Evolutionary conservation across 1,140 invertebrate species (phyloP).

Genomic region (Spodoptera litura): DNA sequence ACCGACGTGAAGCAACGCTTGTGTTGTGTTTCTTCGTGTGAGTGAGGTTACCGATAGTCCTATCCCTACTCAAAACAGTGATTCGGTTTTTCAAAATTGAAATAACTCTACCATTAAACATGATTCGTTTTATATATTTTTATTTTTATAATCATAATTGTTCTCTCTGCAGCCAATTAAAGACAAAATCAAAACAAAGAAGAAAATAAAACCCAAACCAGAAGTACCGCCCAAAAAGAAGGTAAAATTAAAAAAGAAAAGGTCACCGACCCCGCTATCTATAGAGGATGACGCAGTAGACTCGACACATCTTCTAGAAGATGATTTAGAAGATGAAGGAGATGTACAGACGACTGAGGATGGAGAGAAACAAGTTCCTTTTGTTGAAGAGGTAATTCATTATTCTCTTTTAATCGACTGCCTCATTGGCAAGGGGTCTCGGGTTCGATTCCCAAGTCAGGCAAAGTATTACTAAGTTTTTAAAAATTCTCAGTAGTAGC

Average conservation of each 20-base stretch:
- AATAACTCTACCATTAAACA: too few relatives aligned
- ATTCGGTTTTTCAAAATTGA: too few relatives aligned
- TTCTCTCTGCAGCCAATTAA: conserved; percentile 43
- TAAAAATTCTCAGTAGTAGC: too few relatives aligned
- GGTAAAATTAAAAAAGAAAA: conserved; percentile 24
- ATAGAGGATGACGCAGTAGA: background rate
- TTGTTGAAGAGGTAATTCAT: background rate
- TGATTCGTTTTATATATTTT: too few relatives aligned
- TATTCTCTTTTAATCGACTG: too few relatives aligned
- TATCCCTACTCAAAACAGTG: too few relatives aligned
- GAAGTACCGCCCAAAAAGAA: conserved; percentile 31
- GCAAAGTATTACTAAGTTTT: too few relatives aligned
- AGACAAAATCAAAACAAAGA: conserved; percentile 48
- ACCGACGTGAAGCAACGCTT: too few relatives aligned
- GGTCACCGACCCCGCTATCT: background rate
- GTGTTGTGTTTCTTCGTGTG: too few relatives aligned
- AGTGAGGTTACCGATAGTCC: too few relatives aligned
- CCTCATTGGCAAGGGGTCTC: too few relatives aligned
- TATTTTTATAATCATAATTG: background rate
- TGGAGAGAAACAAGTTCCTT: background rate
- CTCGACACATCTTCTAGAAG: background rate
- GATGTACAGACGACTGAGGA: background rate
- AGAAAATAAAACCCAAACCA: background rate
- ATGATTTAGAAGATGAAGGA: background rate
- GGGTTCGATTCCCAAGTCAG: too few relatives aligned